phyloP scores from a whole-genome alignment of 2,888 invertebrate genomes.

The Tenthredo notha region DNA sequence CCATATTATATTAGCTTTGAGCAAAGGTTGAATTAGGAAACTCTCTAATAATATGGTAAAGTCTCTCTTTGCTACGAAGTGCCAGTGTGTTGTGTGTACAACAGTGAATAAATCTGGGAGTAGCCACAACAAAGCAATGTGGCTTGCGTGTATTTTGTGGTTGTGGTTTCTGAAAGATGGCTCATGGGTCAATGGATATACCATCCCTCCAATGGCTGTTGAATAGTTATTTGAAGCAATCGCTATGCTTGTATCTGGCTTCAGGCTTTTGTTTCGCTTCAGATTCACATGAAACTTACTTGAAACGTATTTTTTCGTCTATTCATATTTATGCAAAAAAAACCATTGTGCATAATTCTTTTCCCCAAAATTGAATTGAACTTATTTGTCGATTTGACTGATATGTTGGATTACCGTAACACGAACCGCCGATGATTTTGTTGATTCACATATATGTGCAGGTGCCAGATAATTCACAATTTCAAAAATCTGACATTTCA shows the following conservation, averaged over 20 bases:
- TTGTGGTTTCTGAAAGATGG: neutral
- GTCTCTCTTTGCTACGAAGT: neutral
- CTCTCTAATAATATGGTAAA: neutral
- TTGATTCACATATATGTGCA: neutral
- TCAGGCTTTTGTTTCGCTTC: neutral
- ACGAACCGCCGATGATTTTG: neutral
- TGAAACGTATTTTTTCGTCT: neutral
- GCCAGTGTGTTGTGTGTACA: neutral
- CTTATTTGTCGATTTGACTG: neutral
- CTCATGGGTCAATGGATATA: neutral
- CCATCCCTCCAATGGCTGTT: neutral
- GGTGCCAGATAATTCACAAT: neutral
- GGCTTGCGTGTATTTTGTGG: neutral
- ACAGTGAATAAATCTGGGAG: conserved; percentile 31
- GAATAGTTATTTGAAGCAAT: conserved; percentile 1
- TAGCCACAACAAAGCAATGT: conserved; percentile 22
- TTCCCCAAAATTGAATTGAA: neutral
- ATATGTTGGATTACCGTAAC: neutral
- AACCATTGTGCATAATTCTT: neutral
- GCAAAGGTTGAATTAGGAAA: neutral
- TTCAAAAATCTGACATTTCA: neutral
- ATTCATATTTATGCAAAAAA: neutral
- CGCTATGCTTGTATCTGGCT: neutral
- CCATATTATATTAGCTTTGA: conserved; percentile 8
- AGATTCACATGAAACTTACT: neutral